These are phyloP conservation scores for Ectemnius cavifrons DNA, from an alignment of 2,888 invertebrate genomes.

Conservation along the genomic window DNA sequence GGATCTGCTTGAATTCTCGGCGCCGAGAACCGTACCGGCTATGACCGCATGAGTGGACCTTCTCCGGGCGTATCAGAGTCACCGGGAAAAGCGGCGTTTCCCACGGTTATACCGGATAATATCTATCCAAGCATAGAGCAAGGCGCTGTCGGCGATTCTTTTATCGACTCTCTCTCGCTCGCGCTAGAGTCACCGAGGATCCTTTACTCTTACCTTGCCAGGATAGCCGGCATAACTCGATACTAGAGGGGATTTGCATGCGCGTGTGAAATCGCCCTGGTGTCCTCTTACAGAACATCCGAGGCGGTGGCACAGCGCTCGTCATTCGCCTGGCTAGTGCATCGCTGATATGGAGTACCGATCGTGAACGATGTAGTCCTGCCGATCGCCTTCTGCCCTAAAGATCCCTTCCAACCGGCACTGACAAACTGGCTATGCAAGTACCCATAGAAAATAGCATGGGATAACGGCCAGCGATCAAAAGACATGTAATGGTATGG, in stretches of 20 bases:
- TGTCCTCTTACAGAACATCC: slow-evolving; percentile 49
- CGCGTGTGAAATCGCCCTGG: slow-evolving; percentile 53
- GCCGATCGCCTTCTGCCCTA: slow-evolving; percentile 13
- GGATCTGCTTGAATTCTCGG: slow-evolving; percentile 1
- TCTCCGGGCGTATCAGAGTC: slow-evolving; percentile 18
- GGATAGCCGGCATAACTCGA: slow-evolving; percentile 46
- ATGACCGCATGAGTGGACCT: slow-evolving; percentile 5
- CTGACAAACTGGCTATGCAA: slow-evolving; percentile 70
- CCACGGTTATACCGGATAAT: slow-evolving; percentile 48
- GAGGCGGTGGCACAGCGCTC: slow-evolving; percentile 29
- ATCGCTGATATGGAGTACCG: background rate
- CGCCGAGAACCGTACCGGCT: background rate
- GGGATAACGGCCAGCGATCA: slow-evolving; percentile 70
- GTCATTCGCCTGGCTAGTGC: slow-evolving; percentile 12
- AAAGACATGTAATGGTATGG: slow-evolving; percentile 74
- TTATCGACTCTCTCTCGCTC: slow-evolving; percentile 5
- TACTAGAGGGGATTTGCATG: slow-evolving; percentile 50
- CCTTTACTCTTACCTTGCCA: slow-evolving; percentile 28
- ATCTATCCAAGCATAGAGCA: slow-evolving; percentile 33
- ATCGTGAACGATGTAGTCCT: background rate
- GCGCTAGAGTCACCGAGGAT: slow-evolving; percentile 27
- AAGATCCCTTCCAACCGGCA: slow-evolving; percentile 58
- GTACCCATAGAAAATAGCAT: slow-evolving; percentile 59
- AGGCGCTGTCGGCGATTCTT: slow-evolving; percentile 32
- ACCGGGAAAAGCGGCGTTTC: slow-evolving; percentile 40